These are phyloP conservation scores for Drosophila niveifrons DNA, from an alignment of 2,888 invertebrate species.

Conservation along the genomic window DNA sequence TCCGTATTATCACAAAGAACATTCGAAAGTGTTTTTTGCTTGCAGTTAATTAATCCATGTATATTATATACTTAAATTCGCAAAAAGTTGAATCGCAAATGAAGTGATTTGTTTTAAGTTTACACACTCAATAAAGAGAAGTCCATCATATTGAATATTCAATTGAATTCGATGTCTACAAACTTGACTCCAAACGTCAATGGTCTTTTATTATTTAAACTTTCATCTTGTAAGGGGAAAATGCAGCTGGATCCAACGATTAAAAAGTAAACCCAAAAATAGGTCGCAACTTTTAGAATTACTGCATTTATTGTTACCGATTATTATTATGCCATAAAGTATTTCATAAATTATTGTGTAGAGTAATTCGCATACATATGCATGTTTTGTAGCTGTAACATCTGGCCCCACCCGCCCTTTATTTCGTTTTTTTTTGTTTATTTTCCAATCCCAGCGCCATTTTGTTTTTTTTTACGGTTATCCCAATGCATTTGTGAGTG, in stretches of 20 bases:
- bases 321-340: constrained; percentile 65
- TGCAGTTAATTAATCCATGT: constrained; percentile 38
- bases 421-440: neutral
- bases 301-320: constrained; percentile 61
- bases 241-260: neutral
- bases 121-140: constrained; percentile 40
- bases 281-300: constrained; percentile 29
- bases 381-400: constrained; percentile 26
- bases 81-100: constrained; percentile 50
- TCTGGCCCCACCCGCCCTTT: constrained; percentile 7
- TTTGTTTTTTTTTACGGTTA: neutral
- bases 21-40: constrained; percentile 16
- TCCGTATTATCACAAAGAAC: constrained; percentile 6
- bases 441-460: constrained; percentile 2
- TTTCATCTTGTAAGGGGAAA: neutral
- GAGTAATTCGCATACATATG: constrained; percentile 48
- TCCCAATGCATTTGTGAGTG: constrained; percentile 21
- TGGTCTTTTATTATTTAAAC: no score
- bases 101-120: constrained; percentile 63
- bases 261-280: neutral
- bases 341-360: constrained; percentile 66
- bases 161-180: neutral
- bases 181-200: no score
- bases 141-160: constrained; percentile 12
- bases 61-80: constrained; percentile 42